Base-by-base conservation (phyloP, 2,888 invertebrate species). In the Embidobia sp. region DNA sequence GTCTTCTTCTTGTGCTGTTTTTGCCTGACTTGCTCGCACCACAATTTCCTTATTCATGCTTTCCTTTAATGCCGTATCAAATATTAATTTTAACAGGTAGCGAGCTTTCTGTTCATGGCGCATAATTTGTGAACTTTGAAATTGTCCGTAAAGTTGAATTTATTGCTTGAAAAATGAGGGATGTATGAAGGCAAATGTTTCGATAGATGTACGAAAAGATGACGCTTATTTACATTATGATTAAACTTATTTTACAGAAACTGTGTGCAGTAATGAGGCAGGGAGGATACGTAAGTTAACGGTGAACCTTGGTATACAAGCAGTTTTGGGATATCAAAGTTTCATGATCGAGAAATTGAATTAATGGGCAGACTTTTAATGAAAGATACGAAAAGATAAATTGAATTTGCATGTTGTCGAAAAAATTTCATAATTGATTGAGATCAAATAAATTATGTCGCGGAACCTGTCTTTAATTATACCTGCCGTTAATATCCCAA, bases 51-150 rank as follows among this genome's bases (percentile, higher is more conserved):
- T 48, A 40, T 64, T 46, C 53, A 37, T 26, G 11, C 26, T 15
- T 11, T 63, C 35, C 31, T 42, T 16, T 63, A 49, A 63, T 49
- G 33, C 37, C 18, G 4, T 13, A 42, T 61, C 49, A 44, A 70
- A 61, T 70, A 70, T 70, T 70, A 59, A 70, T 61, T 51, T 53
- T 29, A 8, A 51, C 51, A 13, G 10, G 10, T 19, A 37, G 4
- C 11, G 5, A 1, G 4, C 6, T 31, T 6, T 61, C 11, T 27
- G 22, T 46, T 19, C 57, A 19, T 19, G 13, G 5, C 29, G 15
- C 27, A 27, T 31, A 57, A 37, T 26, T 48, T 48, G 19, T 40
- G 7, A 40, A 40, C 8, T 40, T 37, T 15, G 15, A 37, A 37
- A 40, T n/a, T 19, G 40, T 18, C 40, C 10, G n/a, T 1, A 7